A percentile compares a stretch with the other conserved stretches of the same genome.
phyloP scores from a whole-genome alignment of 2,888 invertebrate genomes.

The Gryllus longicercus region DNA sequence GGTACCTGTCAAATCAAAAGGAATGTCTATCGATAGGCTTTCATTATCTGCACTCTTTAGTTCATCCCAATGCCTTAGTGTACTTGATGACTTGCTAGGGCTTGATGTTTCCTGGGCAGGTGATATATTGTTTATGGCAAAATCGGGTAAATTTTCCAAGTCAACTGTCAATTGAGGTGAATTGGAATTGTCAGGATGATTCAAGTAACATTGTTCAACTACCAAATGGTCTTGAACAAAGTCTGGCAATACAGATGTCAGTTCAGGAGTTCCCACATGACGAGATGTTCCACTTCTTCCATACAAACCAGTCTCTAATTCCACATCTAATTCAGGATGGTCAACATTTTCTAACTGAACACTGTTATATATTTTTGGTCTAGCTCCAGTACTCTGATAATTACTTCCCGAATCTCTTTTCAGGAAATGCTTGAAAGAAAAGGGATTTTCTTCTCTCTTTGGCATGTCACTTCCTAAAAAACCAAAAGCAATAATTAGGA shows the following conservation, averaged over 20 bases:
- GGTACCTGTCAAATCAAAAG: constrained; percentile 32
- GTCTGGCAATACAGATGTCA: constrained; percentile 69
- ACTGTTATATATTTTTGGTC: constrained; percentile 65
- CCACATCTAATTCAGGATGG: constrained; percentile 23
- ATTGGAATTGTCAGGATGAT: constrained; percentile 48
- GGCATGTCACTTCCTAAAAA: constrained; percentile 47
- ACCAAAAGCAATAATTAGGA: constrained; percentile 17
- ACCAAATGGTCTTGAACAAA: constrained; percentile 87
- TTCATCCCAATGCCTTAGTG: constrained; percentile 31
- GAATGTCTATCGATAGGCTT: constrained; percentile 30
- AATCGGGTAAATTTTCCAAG: constrained; percentile 62
- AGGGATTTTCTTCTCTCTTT: constrained; percentile 69
- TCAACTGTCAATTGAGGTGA: constrained; percentile 54
- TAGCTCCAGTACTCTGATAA: constrained; percentile 68
- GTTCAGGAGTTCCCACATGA: constrained; percentile 34
- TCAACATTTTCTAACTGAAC: constrained; percentile 28
- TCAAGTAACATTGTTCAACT: constrained; percentile 70
- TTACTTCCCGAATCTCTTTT: constrained; percentile 61
- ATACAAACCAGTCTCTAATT: constrained; percentile 32
- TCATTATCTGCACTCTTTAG: constrained; percentile 20
- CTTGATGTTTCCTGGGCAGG: constrained; percentile 17
- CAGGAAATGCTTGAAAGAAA: constrained; percentile 82
- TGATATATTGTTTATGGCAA: constrained; percentile 33
- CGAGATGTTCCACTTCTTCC: constrained; percentile 25
- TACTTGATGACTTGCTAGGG: constrained; percentile 5